Percentiles rank a stretch among this genome's conserved stretches.
Evolutionary conservation across 2,888 invertebrate genomes (phyloP).

Genomic region (Dusona sp.): DNA sequence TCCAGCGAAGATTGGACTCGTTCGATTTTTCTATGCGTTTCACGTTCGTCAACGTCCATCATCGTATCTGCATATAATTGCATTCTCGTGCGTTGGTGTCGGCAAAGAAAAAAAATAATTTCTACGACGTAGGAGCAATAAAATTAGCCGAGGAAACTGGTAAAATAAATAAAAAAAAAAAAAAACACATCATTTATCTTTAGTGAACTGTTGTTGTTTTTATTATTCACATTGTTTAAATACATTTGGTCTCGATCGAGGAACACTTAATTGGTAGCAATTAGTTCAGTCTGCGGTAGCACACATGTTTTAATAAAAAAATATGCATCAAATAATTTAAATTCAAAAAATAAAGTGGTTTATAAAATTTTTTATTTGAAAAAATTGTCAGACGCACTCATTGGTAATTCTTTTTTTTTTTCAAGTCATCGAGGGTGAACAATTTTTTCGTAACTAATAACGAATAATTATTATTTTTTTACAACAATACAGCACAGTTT

Average conservation of each 20-base stretch:
- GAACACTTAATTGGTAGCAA: constrained; percentile 76
- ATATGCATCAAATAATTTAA: constrained; percentile 24
- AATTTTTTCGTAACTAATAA: neutral
- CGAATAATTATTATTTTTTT: neutral
- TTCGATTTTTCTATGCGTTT: constrained; percentile 71
- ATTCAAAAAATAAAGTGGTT: constrained; percentile 12
- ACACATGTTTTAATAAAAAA: neutral
- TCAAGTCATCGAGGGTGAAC: neutral
- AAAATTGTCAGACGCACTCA: no score
- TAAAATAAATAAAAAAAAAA: constrained; percentile 17
- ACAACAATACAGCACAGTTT: neutral
- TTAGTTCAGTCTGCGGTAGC: constrained; percentile 50
- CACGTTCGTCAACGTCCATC: constrained; percentile 66
- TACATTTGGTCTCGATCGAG: constrained; percentile 82
- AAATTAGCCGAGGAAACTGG: constrained; percentile 7
- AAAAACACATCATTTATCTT: constrained; percentile 20
- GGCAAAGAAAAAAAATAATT: constrained; percentile 5
- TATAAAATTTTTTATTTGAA: neutral
- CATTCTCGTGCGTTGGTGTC: constrained; percentile 53
- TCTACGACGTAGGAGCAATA: constrained; percentile 34
- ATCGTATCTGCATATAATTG: constrained; percentile 70
- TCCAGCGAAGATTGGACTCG: constrained; percentile 56
- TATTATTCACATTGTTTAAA: constrained; percentile 80
- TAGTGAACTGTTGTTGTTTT: neutral
- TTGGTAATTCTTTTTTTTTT: neutral